Conservation (phyloP, 2,797 vertebrate genomes). For the Pampus argenteus region DNA sequence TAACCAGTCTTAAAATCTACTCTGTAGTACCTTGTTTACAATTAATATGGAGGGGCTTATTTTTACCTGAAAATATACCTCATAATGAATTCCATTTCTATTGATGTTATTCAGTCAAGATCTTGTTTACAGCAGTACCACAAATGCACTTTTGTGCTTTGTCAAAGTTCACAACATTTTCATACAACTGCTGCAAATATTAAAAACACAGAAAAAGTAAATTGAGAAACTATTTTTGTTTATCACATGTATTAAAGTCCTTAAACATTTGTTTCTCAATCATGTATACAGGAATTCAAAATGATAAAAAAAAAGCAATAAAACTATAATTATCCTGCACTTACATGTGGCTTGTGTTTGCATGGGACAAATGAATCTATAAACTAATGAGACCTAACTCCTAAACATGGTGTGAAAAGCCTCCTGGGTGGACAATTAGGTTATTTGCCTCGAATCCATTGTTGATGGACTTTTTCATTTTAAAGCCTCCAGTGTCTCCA, state of each 20-base stretch:
- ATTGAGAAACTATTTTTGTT: not conserved
- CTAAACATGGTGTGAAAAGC: slow-evolving; percentile 32
- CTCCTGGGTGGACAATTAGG: slow-evolving; percentile 28
- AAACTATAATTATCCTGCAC: slow-evolving; percentile 25
- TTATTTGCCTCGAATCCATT: slow-evolving; percentile 33
- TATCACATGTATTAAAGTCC: not conserved
- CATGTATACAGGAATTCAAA: not conserved
- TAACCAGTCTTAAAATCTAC: not conserved
- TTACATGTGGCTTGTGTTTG: slow-evolving; percentile 18
- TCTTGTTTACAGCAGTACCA: too few species aligned
- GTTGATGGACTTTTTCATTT: slow-evolving; percentile 29
- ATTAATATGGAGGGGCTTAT: not conserved
- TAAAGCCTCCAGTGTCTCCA: not conserved
- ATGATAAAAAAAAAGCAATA: not conserved
- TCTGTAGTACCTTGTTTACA: not conserved
- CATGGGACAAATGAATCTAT: slow-evolving; percentile 22
- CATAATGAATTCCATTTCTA: not conserved
- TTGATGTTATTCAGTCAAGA: not conserved
- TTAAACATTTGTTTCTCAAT: too few species aligned
- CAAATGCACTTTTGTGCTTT: too few species aligned
- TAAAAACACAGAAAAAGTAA: too few species aligned
- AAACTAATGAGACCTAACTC: slow-evolving; percentile 48
- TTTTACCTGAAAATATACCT: not conserved
- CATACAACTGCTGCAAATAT: too few species aligned
- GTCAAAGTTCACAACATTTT: too few species aligned